Evolutionary conservation across 2,888 invertebrate species (phyloP).

Genomic region (Amiota communis): DNA sequence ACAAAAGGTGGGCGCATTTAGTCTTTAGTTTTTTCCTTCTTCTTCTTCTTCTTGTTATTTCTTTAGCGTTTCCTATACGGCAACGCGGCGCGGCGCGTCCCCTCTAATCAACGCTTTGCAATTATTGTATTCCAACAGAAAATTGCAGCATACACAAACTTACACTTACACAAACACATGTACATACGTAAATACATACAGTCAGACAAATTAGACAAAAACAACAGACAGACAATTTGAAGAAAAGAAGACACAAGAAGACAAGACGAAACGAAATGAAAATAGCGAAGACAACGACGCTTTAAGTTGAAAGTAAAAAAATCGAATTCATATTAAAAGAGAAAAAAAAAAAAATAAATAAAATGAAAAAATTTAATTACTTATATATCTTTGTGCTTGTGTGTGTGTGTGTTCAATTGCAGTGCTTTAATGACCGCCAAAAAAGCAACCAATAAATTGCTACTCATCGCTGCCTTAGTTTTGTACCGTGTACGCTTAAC

Average conservation of each 20-base stretch:
- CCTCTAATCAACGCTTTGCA: conserved; percentile 13
- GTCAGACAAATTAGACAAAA: background rate
- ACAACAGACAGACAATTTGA: background rate
- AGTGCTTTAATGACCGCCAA: conserved; percentile 26
- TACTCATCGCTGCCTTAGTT: conserved; percentile 20
- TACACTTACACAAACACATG: conserved; percentile 41
- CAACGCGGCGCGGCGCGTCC: conserved; percentile 30
- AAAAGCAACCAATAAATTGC: conserved; percentile 15
- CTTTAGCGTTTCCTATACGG: conserved; percentile 38
- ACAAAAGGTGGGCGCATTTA: conserved; percentile 48
- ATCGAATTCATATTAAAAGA: no score
- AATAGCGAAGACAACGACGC: background rate
- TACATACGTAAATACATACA: background rate
- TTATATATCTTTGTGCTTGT: background rate
- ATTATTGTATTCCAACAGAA: conserved; percentile 35
- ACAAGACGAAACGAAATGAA: no score
- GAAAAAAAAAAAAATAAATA: no score
- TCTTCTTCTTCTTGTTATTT: conserved; percentile 48
- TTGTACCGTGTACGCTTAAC: background rate
- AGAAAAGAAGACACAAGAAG: background rate
- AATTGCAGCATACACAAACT: conserved; percentile 38
- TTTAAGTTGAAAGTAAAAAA: background rate
- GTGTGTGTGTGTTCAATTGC: conserved; percentile 15
- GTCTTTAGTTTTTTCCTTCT: conserved; percentile 43
- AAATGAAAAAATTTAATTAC: no score